Conservation (phyloP, 2,797 vertebrate species). For the Molothrus aeneus region DNA sequence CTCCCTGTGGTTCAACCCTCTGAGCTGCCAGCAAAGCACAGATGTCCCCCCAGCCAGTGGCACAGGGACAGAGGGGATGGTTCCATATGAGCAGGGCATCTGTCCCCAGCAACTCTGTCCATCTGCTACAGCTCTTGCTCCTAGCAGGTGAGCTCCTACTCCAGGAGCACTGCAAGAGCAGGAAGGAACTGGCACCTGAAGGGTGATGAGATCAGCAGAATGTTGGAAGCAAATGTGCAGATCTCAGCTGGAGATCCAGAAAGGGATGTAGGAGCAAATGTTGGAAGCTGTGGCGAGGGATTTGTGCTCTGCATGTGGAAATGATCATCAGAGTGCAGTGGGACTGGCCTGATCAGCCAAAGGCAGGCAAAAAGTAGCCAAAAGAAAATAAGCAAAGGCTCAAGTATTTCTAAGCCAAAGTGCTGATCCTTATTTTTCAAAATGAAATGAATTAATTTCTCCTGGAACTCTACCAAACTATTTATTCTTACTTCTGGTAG, state of each 20-base stretch:
- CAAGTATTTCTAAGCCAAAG: neutral
- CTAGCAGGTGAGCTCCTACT: neutral
- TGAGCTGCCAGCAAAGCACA: neutral
- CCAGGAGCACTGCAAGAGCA: neutral
- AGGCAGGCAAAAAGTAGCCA: neutral
- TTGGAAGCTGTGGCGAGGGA: accelerated
- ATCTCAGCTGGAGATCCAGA: neutral
- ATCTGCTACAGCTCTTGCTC: neutral
- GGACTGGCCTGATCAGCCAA: neutral
- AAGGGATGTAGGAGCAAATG: neutral
- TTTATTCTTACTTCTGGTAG: neutral
- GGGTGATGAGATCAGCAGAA: neutral
- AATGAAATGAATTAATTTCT: slow-evolving; percentile 4
- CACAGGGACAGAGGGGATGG: neutral
- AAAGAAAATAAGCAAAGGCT: neutral
- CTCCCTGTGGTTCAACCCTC: neutral
- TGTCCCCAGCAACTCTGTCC: neutral
- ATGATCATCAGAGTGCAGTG: neutral
- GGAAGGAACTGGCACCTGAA: neutral
- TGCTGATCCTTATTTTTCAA: neutral
- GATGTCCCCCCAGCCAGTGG: neutral
- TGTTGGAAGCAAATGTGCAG: neutral
- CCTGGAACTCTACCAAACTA: neutral
- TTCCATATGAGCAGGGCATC: accelerated
- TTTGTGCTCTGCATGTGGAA: neutral